A percentile compares a stretch with the other conserved stretches of the same genome.
phyloP scores from a whole-genome alignment of 2,888 invertebrate genomes.

The Steinernema carpocapsae region DNA sequence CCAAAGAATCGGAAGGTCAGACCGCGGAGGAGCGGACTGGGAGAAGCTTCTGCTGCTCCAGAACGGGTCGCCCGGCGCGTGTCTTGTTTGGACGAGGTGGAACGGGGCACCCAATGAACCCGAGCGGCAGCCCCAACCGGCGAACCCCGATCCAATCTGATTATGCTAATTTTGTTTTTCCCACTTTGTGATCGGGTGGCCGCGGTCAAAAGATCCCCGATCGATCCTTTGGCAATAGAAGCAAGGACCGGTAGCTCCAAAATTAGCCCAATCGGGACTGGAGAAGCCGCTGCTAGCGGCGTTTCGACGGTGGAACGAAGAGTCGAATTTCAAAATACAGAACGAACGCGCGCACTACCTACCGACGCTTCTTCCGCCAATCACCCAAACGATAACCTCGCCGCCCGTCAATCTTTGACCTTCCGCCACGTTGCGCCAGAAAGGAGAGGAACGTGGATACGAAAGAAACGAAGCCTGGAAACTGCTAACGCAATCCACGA shows the following conservation, averaged over 20 bases:
- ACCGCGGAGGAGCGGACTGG: neutral
- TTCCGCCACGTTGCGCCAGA: neutral
- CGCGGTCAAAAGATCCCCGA: neutral
- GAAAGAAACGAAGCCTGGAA: neutral
- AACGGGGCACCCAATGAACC: slow-evolving; percentile 6
- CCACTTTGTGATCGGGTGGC: slow-evolving; percentile 1
- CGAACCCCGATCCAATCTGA: neutral
- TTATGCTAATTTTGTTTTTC: slow-evolving; percentile 26
- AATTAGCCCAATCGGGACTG: neutral
- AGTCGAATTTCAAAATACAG: slow-evolving; percentile 30
- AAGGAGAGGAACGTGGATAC: neutral
- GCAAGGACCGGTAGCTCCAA: neutral
- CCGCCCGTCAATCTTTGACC: neutral
- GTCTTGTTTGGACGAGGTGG: slow-evolving; percentile 7
- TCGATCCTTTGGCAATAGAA: neutral
- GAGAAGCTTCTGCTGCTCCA: neutral
- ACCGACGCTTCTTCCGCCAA: neutral
- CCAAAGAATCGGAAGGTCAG: slow-evolving; percentile 27
- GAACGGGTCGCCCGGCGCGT: slow-evolving; percentile 17
- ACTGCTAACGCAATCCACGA: no score
- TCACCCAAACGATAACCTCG: neutral
- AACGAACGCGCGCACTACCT: neutral
- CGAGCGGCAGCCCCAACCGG: neutral
- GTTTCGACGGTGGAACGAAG: slow-evolving; percentile 19
- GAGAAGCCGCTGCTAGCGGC: neutral